These are phyloP conservation scores for Iphiclides podalirius DNA, from an alignment of 2,888 invertebrate species.

Conservation along the genomic window DNA sequence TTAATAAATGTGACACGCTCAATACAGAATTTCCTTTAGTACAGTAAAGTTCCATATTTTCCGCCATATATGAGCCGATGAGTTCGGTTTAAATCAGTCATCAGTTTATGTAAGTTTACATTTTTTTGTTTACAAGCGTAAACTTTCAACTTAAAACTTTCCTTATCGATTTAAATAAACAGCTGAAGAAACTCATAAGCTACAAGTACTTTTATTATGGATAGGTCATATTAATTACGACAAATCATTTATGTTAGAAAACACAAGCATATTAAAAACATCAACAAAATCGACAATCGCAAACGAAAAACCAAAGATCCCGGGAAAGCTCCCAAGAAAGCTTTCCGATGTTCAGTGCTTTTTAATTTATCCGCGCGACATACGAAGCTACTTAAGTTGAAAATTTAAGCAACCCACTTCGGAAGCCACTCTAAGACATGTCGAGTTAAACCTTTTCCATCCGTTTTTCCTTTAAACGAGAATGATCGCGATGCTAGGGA, in stretches of 20 bases:
- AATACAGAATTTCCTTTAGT: too few relatives aligned
- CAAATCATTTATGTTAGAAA: not conserved
- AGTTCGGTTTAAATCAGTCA: too few relatives aligned
- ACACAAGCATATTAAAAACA: not conserved
- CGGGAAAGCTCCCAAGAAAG: not conserved
- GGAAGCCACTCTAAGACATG: not conserved
- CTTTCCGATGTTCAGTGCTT: conserved; percentile 12
- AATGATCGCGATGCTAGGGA: not conserved
- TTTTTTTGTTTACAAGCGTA: too few relatives aligned
- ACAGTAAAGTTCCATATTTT: too few relatives aligned
- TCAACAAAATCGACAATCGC: not conserved
- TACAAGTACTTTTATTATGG: too few relatives aligned
- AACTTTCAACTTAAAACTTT: too few relatives aligned
- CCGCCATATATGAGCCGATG: too few relatives aligned
- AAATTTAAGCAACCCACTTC: not conserved
- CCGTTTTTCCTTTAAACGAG: not conserved
- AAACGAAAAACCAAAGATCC: not conserved
- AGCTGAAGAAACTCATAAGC: too few relatives aligned
- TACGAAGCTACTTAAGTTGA: conserved; percentile 14
- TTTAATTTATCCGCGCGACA: conserved; percentile 15
- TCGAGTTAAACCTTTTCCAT: not conserved
- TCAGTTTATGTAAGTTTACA: too few relatives aligned
- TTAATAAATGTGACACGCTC: too few relatives aligned
- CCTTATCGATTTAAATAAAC: too few relatives aligned
- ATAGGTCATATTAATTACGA: too few relatives aligned